A percentile compares a stretch with the other conserved stretches of the same genome.
These are phyloP conservation scores for Pangasianodon hypophthalmus DNA, from an alignment of 2,113 vertebrate genomes.

Conservation along the genomic window DNA sequence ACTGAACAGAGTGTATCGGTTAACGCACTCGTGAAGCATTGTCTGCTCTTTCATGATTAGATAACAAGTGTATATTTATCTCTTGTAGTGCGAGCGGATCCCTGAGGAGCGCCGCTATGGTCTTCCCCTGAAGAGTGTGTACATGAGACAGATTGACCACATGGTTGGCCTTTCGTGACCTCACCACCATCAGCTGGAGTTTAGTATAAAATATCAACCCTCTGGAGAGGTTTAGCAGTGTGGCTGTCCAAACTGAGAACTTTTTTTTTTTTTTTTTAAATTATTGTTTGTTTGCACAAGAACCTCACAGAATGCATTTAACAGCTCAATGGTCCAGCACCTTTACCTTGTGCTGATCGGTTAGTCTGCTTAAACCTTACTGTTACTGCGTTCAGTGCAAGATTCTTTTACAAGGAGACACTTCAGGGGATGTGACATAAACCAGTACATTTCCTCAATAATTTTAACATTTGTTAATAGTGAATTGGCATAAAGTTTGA, in stretches of 20 bases:
- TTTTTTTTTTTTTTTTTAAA: not conserved
- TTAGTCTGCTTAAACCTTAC: not conserved
- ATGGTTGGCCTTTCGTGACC: slow-evolving; percentile 91
- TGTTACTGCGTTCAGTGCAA: not conserved
- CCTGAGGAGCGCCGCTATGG: slow-evolving; percentile 87
- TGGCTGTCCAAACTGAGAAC: slow-evolving; percentile 21
- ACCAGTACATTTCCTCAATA: not conserved
- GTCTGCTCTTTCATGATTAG: not conserved
- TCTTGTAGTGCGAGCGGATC: slow-evolving; percentile 84
- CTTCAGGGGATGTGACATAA: not conserved
- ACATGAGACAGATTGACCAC: slow-evolving; percentile 97
- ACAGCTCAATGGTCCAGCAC: not conserved
- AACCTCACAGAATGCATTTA: slow-evolving; percentile 19
- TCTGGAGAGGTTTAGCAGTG: slow-evolving; percentile 33
- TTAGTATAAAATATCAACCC: slow-evolving; percentile 7
- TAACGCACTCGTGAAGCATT: not conserved
- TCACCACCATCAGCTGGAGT: slow-evolving; percentile 11
- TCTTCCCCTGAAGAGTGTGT: slow-evolving; percentile 91
- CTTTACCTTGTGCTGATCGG: not conserved
- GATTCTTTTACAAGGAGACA: slow-evolving; percentile 7
- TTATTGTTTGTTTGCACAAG: slow-evolving; percentile 45
- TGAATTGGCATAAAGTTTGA: not conserved
- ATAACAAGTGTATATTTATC: slow-evolving; percentile 11
- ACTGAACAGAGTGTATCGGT: not conserved
- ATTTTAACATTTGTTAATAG: not conserved